These are phyloP conservation scores for Clivina fossor DNA, from an alignment of 2,888 invertebrate species.

Conservation along the genomic window DNA sequence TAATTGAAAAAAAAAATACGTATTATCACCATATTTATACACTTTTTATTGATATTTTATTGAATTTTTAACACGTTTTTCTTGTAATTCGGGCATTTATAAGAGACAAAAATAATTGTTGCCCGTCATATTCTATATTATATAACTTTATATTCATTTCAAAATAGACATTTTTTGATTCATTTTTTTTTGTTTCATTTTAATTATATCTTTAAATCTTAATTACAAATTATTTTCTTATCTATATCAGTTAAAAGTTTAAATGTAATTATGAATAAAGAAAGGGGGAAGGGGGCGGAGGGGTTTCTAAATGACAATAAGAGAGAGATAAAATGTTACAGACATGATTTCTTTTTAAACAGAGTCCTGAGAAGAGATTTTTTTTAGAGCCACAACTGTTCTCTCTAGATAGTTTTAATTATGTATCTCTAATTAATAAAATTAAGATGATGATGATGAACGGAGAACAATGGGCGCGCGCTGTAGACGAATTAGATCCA, in stretches of 20 bases:
- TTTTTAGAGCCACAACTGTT: conserved; percentile 23
- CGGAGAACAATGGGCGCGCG: conserved; percentile 19
- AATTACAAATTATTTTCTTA: conserved; percentile 32
- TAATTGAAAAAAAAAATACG: not conserved
- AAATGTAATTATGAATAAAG: conserved; percentile 29
- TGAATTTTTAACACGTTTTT: conserved; percentile 34
- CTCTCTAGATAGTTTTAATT: conserved; percentile 8
- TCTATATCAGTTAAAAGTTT: conserved; percentile 34
- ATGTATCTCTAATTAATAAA: no score
- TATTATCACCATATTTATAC: conserved; percentile 31
- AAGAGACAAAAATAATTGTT: conserved; percentile 35
- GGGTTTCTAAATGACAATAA: conserved; percentile 7
- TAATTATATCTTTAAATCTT: conserved; percentile 18
- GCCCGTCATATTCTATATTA: conserved; percentile 32
- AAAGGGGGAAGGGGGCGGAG: conserved; percentile 19
- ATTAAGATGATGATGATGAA: conserved; percentile 9
- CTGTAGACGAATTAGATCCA: conserved; percentile 28
- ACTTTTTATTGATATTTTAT: conserved; percentile 35
- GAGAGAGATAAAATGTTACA: conserved; percentile 19
- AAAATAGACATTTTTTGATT: conserved; percentile 32
- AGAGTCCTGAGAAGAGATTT: conserved; percentile 34
- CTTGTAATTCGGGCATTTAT: conserved; percentile 31
- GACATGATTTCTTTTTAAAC: conserved; percentile 28
- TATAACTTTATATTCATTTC: conserved; percentile 34
- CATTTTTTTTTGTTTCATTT: no score